Base-by-base conservation (phyloP, 2,113 vertebrate genomes). In the Muntiacus reevesi region DNA sequence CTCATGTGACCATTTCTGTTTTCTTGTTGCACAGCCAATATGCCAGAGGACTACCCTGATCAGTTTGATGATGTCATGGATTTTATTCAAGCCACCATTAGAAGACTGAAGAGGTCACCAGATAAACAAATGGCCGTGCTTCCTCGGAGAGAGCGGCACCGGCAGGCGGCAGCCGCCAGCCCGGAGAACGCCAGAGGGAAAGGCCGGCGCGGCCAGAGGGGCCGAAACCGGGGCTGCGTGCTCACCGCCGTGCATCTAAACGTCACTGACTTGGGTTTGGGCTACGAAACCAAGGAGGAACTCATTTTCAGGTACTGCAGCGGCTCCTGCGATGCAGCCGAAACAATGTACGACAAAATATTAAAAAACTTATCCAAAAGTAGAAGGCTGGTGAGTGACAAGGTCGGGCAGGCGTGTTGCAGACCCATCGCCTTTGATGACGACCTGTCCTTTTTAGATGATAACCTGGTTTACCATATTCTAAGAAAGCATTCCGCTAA, bases 291-390 rank as follows among this genome's bases (percentile, higher is more conserved):
- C 98, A 99, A 99, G 98, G 99, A 99, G 99, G 99, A 99, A 98
- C 98, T 99, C 30, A 99, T 99, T 97, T 99, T 99, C 96, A 98
- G 99, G 92, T 99, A 99, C 98, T 99, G 99, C 99, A 99, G 99
- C 7, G 99, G 99, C 82, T 99, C 99, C 81, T 99, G 99, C 36
- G 99, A 99, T 2, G 99, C 99, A 54, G 99, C 99, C 0, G 99
- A 99, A 99, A 99, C 99, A 94, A 99, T 99, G 91, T 99, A 99
- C 0, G 99, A 99, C 99, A 99, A 99, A 98, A 99, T 99, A 98
- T 98, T 99, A 92, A 99, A 99, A 98, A 99, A 99, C 95, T 99
- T 99, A 98, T 99, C 99, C n/a, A 99, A 98, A 98, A 99, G 99
- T 98, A 99, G 99, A 98, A 99, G 99, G 98, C 99, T 99, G 97